Evolutionary conservation across 2,888 invertebrate species (phyloP).

Genomic region (Blastobasis lacticolella): DNA sequence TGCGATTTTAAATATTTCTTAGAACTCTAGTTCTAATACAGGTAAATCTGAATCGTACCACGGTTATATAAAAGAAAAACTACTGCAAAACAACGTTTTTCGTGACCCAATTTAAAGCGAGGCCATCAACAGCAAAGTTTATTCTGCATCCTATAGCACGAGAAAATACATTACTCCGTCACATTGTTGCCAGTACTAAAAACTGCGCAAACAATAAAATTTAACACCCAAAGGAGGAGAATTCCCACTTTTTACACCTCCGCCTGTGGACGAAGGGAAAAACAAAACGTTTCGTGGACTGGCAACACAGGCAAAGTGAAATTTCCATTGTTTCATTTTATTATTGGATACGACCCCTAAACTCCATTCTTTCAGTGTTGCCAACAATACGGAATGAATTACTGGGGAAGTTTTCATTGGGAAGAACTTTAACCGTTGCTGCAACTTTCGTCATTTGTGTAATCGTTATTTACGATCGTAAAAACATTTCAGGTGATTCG

Average conservation of each 20-base stretch:
- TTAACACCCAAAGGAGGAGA: neutral
- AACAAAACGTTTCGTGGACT: neutral
- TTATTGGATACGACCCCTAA: constrained; percentile 7
- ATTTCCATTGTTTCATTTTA: constrained; percentile 5
- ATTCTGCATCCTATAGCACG: too few species aligned
- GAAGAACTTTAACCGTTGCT: constrained; percentile 1
- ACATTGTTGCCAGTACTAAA: neutral
- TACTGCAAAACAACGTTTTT: too few species aligned
- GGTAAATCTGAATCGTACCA: too few species aligned
- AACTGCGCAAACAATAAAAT: neutral
- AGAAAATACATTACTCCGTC: neutral
- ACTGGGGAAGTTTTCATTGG: constrained; percentile 14
- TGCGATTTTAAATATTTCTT: too few species aligned
- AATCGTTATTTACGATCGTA: neutral
- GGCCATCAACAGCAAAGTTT: too few species aligned
- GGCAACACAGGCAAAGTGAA: neutral
- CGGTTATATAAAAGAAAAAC: too few species aligned
- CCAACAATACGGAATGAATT: constrained; percentile 23
- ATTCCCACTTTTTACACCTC: neutral
- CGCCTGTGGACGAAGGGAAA: neutral
- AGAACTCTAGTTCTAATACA: too few species aligned
- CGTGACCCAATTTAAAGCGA: too few species aligned
- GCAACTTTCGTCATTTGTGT: constrained; percentile 1
- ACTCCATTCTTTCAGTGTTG: constrained; percentile 13
- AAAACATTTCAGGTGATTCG: too few species aligned